Evolutionary conservation across 2,888 invertebrate genomes (phyloP).

Genomic region (Callinectes sapidus): DNA sequence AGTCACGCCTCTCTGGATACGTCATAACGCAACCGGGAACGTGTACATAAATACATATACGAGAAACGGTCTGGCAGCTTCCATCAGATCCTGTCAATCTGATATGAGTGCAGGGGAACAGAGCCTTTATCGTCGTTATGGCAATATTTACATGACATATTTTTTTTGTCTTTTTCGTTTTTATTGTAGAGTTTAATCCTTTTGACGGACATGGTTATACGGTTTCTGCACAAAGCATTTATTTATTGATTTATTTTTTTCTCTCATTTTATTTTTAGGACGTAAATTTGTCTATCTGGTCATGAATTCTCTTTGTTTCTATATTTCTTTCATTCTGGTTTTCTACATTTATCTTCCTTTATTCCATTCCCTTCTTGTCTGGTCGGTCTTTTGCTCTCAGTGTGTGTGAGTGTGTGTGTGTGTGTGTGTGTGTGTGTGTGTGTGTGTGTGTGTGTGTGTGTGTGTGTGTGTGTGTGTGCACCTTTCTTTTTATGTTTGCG

Average conservation of each 20-base stretch:
- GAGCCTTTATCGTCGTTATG: background rate
- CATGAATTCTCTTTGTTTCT: background rate
- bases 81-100: background rate
- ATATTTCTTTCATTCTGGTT: background rate
- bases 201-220: constrained; percentile 22
- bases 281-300: constrained; percentile 11
- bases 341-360: background rate
- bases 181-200: background rate
- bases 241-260: background rate
- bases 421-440: constrained; percentile 21
- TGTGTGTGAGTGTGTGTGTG: constrained; percentile 1
- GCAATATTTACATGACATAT: background rate
- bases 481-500: background rate
- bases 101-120: background rate
- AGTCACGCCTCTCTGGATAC: background rate
- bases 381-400: background rate
- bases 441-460: background rate
- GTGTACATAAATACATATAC: background rate
- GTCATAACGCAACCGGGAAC: background rate
- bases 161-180: background rate
- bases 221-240: background rate
- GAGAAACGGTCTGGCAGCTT: background rate
- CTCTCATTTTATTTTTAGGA: background rate
- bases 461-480: background rate
- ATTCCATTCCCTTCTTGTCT: background rate